Evolutionary conservation across 1,140 invertebrate genomes (phyloP).

Genomic region (Thrips palmi): DNA sequence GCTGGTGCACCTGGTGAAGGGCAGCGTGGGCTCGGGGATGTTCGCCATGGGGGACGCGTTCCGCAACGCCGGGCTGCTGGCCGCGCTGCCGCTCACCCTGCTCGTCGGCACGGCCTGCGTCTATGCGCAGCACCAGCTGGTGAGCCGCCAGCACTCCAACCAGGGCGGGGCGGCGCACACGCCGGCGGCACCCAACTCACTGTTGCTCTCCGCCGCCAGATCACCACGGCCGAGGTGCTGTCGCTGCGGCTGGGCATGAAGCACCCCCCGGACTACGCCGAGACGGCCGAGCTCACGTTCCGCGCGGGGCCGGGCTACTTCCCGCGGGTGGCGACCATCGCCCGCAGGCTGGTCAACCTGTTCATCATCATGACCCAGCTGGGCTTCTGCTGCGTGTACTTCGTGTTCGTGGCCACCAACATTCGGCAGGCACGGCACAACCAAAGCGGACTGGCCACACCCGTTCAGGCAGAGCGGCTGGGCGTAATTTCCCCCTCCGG

Average conservation of each 20-base stretch:
- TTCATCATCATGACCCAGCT: slow-evolving; percentile 69
- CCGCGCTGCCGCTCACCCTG: slow-evolving; percentile 41
- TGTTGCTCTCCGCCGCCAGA: background rate
- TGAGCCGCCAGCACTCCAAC: slow-evolving; percentile 23
- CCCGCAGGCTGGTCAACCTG: slow-evolving; percentile 45
- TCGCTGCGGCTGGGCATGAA: slow-evolving; percentile 2
- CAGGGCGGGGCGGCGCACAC: background rate
- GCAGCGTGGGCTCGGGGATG: slow-evolving; percentile 80
- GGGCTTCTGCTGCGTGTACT: slow-evolving; percentile 78
- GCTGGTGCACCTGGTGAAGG: slow-evolving; percentile 69
- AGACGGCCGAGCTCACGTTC: slow-evolving; percentile 13
- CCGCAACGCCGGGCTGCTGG: slow-evolving; percentile 58
- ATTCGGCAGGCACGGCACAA: slow-evolving; percentile 36
- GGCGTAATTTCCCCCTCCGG: background rate
- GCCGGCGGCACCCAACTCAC: background rate
- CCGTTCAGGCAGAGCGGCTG: background rate
- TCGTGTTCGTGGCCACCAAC: slow-evolving; percentile 65
- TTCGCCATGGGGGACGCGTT: slow-evolving; percentile 83
- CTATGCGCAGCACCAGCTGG: slow-evolving; percentile 51
- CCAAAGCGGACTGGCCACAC: slow-evolving; percentile 21
- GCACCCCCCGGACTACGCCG: slow-evolving; percentile 10
- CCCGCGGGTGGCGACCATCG: slow-evolving; percentile 7
- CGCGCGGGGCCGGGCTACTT: slow-evolving; percentile 10
- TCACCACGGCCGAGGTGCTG: background rate
- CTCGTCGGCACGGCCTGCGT: slow-evolving; percentile 48